These are phyloP conservation scores for Araneus ventricosus DNA, from an alignment of 1,140 invertebrate species.

Conservation along the genomic window DNA sequence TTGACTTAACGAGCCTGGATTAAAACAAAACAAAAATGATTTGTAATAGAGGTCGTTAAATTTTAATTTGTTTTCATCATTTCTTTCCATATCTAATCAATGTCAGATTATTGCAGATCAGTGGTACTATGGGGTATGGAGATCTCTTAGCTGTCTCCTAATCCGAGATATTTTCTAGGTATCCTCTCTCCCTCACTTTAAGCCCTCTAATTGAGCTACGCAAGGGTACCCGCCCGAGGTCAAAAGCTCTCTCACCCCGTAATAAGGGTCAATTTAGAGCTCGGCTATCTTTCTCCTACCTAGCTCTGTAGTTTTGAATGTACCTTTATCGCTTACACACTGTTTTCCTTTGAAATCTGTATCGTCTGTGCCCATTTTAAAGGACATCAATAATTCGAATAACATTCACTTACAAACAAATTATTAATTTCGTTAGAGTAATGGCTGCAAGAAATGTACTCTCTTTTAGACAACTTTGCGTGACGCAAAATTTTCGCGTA, in stretches of 20 bases:
- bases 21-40: background rate
- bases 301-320: no score
- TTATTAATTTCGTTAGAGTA: no score
- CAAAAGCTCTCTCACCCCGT: background rate
- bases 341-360: background rate
- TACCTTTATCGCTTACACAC: background rate
- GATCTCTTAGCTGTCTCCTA: background rate
- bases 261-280: constrained; percentile 10
- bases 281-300: background rate
- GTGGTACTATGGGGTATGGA: background rate
- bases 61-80: background rate
- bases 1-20: no score
- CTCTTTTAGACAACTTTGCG: no score
- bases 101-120: background rate
- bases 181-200: background rate
- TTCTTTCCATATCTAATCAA: background rate
- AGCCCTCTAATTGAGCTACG: background rate
- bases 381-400: no score
- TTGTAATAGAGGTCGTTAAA: background rate
- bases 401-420: no score
- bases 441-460: no score
- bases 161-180: background rate
- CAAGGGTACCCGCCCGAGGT: background rate
- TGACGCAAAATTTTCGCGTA: no score
- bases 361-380: no score